A percentile compares a stretch with the other conserved stretches of the same genome.
Evolutionary conservation across 2,888 invertebrate species (phyloP).

Genomic region (Tanypteryx hageni): DNA sequence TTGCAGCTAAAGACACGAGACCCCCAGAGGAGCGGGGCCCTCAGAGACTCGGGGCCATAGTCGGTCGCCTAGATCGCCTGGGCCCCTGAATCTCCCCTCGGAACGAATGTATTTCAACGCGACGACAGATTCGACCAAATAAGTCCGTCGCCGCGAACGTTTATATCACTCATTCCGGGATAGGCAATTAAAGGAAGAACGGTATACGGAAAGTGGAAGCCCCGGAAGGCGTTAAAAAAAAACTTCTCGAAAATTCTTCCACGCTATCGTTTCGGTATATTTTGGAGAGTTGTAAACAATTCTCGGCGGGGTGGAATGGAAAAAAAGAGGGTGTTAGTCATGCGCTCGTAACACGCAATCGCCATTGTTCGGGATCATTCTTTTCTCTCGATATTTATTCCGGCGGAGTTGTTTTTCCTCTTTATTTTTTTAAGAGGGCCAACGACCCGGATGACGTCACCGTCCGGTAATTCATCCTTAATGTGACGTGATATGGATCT

Average conservation of each 20-base stretch:
- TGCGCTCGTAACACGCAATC: background rate
- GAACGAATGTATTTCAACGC: no score
- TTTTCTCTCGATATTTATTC: conserved; percentile 4
- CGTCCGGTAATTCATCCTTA: conserved; percentile 3
- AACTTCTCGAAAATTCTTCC: background rate
- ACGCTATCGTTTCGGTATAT: background rate
- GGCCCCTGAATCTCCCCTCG: no score
- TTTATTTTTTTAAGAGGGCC: background rate
- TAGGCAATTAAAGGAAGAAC: no score
- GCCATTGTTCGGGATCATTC: background rate
- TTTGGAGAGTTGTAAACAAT: background rate
- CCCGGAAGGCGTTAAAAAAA: background rate
- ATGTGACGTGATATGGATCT: background rate
- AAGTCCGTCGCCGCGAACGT: background rate
- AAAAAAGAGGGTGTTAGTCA: background rate
- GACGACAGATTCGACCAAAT: background rate
- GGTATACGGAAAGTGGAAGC: no score
- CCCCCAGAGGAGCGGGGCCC: no score
- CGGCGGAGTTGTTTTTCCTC: background rate
- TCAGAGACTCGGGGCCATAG: no score
- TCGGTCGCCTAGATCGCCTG: no score
- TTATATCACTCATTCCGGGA: background rate
- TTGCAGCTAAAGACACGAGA: no score
- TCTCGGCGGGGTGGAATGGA: background rate
- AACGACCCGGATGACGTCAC: background rate